Evolutionary conservation across 2,113 vertebrate genomes (phyloP).

Genomic region (Elgaria multicarinata): DNA sequence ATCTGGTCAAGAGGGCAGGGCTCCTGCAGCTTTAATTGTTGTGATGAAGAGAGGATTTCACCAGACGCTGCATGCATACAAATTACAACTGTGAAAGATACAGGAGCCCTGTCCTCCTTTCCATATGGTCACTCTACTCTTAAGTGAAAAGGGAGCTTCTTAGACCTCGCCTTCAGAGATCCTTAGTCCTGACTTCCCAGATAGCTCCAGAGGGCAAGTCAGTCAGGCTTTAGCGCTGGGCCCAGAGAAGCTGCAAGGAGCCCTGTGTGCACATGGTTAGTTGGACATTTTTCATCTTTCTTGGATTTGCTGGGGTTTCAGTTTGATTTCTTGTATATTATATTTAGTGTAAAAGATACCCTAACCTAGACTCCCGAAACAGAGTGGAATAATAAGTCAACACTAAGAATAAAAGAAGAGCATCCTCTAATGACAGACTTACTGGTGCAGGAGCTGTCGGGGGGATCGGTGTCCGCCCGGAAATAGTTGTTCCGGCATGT

Average conservation of each 20-base stretch:
- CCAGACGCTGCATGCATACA: too few relatives aligned
- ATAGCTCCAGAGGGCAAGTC: too few relatives aligned
- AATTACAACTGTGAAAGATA: too few relatives aligned
- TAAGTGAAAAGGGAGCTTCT: neutral
- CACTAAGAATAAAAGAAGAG: neutral
- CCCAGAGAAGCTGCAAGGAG: too few relatives aligned
- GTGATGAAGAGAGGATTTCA: too few relatives aligned
- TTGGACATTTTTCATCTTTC: neutral
- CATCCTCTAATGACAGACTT: conserved; percentile 62
- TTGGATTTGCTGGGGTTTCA: neutral
- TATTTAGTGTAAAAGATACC: neutral
- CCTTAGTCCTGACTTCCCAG: neutral
- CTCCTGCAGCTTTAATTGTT: too few relatives aligned
- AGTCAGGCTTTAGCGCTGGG: too few relatives aligned
- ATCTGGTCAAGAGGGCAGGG: too few relatives aligned
- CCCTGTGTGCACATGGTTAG: neutral
- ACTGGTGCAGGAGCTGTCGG: conserved; percentile 94
- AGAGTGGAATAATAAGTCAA: neutral
- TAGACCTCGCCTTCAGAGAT: neutral
- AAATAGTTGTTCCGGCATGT: conserved; percentile 90
- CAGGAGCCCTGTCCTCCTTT: too few relatives aligned
- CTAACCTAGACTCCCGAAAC: neutral
- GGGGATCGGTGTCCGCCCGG: conserved; percentile 87
- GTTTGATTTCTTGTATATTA: neutral
- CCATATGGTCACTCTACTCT: too few relatives aligned